These are phyloP conservation scores for Carapus acus DNA, from an alignment of 2,797 vertebrate genomes.

Conservation along the genomic window DNA sequence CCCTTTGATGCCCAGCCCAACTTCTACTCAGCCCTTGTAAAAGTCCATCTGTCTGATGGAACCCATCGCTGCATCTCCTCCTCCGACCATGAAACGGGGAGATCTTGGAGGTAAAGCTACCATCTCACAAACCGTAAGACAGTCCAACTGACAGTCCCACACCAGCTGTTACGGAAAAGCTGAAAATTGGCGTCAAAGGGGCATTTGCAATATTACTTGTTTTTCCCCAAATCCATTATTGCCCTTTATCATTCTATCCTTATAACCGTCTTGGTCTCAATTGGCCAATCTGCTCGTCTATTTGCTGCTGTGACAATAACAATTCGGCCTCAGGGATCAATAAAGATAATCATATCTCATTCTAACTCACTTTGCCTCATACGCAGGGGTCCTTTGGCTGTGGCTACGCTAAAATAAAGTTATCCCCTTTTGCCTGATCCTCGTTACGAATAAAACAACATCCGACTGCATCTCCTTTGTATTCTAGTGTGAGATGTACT, in stretches of 20 bases:
- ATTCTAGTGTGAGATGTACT: too few relatives aligned
- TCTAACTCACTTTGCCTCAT: slow-evolving; percentile 18
- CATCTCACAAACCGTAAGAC: too few relatives aligned
- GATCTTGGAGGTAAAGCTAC: too few relatives aligned
- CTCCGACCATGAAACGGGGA: too few relatives aligned
- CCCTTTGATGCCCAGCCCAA: too few relatives aligned
- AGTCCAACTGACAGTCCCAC: neutral
- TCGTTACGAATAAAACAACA: slow-evolving; percentile 23
- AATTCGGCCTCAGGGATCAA: slow-evolving; percentile 43
- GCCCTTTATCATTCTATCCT: slow-evolving; percentile 27
- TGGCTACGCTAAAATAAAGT: slow-evolving; percentile 11
- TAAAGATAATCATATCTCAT: slow-evolving; percentile 39
- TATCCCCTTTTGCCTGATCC: slow-evolving; percentile 13
- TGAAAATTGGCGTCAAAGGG: slow-evolving; percentile 10
- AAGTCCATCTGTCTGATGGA: too few relatives aligned
- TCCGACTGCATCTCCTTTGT: slow-evolving; percentile 9
- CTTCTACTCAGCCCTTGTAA: too few relatives aligned
- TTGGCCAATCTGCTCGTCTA: slow-evolving; percentile 10
- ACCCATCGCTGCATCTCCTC: too few relatives aligned
- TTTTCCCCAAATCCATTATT: slow-evolving; percentile 24
- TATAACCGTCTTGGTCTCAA: slow-evolving; percentile 26
- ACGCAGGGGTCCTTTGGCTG: neutral
- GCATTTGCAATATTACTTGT: slow-evolving; percentile 31
- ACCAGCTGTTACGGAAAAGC: slow-evolving; percentile 4
- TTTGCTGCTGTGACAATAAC: slow-evolving; percentile 14